Conservation (phyloP, 2,888 invertebrate genomes). For the Coelinius sp. region DNA sequence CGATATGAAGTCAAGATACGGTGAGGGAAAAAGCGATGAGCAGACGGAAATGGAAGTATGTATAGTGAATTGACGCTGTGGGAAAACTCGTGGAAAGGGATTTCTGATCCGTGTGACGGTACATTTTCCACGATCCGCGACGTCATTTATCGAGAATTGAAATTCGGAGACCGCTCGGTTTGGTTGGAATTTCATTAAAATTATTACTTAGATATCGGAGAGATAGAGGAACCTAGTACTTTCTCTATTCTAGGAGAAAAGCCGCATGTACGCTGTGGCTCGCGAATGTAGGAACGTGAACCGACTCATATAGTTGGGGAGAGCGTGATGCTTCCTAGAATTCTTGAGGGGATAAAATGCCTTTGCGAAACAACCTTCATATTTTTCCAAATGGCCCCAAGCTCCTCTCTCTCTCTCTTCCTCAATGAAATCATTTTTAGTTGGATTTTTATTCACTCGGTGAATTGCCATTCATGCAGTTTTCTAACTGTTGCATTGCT, state of each 20-base stretch:
- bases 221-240: conserved; percentile 23
- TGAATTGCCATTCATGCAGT: too few relatives aligned
- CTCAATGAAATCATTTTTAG: not conserved
- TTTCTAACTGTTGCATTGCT: too few relatives aligned
- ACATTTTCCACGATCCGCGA: conserved; percentile 34
- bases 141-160: conserved; percentile 63
- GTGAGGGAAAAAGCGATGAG: conserved; percentile 10
- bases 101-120: conserved; percentile 29
- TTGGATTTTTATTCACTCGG: too few relatives aligned
- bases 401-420: not conserved
- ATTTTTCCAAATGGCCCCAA: not conserved
- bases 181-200: conserved; percentile 68
- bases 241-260: not conserved
- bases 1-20: not conserved
- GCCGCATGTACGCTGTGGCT: conserved; percentile 27
- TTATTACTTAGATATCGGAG: conserved; percentile 67
- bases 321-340: conserved; percentile 17
- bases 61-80: conserved; percentile 24
- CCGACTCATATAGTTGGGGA: conserved; percentile 32
- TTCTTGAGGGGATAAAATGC: conserved; percentile 32
- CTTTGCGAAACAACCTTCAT: conserved; percentile 15
- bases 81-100: not conserved
- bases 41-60: conserved; percentile 16
- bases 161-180: conserved; percentile 57
- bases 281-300: conserved; percentile 27